A percentile compares a stretch with the other conserved stretches of the same genome.
Conservation (phyloP, 2,888 invertebrate species). For the Ypsolopha sequella region DNA sequence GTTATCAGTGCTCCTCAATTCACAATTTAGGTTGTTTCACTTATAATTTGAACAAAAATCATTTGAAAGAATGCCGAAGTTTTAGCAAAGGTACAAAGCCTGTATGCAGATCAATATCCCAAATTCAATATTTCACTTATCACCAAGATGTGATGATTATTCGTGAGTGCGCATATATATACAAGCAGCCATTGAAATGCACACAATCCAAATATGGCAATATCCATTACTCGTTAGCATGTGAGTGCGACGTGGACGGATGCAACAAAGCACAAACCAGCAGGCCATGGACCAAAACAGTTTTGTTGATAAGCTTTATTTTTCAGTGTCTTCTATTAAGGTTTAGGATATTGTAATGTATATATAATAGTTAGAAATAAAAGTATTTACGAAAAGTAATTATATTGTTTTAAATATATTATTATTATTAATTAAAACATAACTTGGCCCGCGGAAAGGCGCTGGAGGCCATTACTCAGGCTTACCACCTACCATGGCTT, state of each 20-base stretch:
- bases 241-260: slow-evolving; percentile 45
- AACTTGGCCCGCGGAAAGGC: too few species aligned
- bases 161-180: slow-evolving; percentile 48
- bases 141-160: slow-evolving; percentile 33
- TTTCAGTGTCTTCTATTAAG: too few species aligned
- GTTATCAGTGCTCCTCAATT: slow-evolving; percentile 46
- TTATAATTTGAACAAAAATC: slow-evolving; percentile 26
- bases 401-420: too few species aligned
- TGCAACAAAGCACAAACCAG: slow-evolving; percentile 27
- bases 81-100: slow-evolving; percentile 13
- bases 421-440: too few species aligned
- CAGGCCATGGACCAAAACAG: too few species aligned
- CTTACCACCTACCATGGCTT: too few species aligned
- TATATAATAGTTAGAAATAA: too few species aligned
- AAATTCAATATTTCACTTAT: slow-evolving; percentile 34
- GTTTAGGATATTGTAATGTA: too few species aligned
- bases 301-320: too few species aligned
- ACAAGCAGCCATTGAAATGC: slow-evolving; percentile 30
- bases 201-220: slow-evolving; percentile 35
- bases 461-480: too few species aligned
- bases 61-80: slow-evolving; percentile 32
- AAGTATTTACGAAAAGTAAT: too few species aligned
- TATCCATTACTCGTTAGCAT: slow-evolving; percentile 43
- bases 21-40: slow-evolving; percentile 29
- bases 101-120: slow-evolving; percentile 41